These are phyloP conservation scores for Pogonomyrmex barbatus DNA, from an alignment of 1,140 invertebrate species.

Conservation along the genomic window DNA sequence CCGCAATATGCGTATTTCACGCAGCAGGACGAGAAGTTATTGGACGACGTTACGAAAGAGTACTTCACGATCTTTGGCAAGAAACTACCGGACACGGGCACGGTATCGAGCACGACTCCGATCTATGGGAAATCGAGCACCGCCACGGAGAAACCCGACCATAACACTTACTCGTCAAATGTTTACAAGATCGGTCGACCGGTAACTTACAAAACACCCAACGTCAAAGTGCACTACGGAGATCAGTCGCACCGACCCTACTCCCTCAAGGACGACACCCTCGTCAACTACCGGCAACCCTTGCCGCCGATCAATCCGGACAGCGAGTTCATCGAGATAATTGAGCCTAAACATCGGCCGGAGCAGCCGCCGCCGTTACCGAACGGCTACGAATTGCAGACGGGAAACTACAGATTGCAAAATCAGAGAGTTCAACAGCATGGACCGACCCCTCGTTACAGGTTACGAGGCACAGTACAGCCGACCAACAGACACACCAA, in stretches of 20 bases:
- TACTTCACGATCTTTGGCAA: slow-evolving; percentile 92
- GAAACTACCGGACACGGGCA: slow-evolving; percentile 87
- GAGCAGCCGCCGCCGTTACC: slow-evolving; percentile 61
- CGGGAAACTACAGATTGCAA: slow-evolving; percentile 69
- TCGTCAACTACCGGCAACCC: slow-evolving; percentile 88
- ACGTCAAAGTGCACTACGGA: slow-evolving; percentile 82
- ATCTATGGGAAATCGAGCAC: slow-evolving; percentile 86
- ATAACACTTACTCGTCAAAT: slow-evolving; percentile 72
- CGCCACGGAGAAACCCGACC: slow-evolving; percentile 83
- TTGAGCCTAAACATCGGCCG: slow-evolving; percentile 68
- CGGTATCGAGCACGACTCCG: slow-evolving; percentile 85
- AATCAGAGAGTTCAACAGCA: slow-evolving; percentile 20
- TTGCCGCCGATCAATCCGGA: slow-evolving; percentile 89
- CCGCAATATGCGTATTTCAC: slow-evolving; percentile 90
- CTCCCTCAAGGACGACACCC: slow-evolving; percentile 87
- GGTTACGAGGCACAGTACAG: slow-evolving; percentile 66
- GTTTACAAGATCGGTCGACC: slow-evolving; percentile 81
- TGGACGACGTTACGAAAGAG: slow-evolving; percentile 92
- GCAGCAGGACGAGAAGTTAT: slow-evolving; percentile 89
- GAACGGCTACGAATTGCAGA: slow-evolving; percentile 49
- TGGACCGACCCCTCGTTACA: slow-evolving; percentile 65
- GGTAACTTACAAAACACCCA: slow-evolving; percentile 81
- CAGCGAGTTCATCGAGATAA: slow-evolving; percentile 88
- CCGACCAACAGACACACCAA: slow-evolving; percentile 44
- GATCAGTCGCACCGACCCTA: slow-evolving; percentile 82